Percentiles rank a stretch among this genome's conserved stretches.
These are phyloP conservation scores for Choristoneura rosaceana DNA, from an alignment of 2,888 invertebrate genomes.

Conservation along the genomic window DNA sequence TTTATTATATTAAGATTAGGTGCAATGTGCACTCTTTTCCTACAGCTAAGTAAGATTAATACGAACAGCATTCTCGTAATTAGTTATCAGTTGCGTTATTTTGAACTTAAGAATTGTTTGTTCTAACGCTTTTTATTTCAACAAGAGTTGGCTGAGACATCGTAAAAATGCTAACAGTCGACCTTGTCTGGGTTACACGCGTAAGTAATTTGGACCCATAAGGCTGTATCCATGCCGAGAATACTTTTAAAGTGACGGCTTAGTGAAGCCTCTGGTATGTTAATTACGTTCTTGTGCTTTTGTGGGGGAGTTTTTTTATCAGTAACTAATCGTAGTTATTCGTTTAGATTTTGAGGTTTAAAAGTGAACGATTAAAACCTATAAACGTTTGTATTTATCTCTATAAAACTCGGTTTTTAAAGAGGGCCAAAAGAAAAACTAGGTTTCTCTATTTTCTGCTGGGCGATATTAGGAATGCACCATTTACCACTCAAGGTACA, in stretches of 20 bases:
- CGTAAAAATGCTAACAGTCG: slow-evolving; percentile 13
- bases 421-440: no score
- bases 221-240: not conserved
- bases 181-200: slow-evolving; percentile 7
- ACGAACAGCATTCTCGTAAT: not conserved
- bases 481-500: no score
- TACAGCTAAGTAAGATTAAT: not conserved
- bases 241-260: slow-evolving; percentile 10
- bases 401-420: no score
- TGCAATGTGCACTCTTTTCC: not conserved
- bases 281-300: not conserved
- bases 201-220: slow-evolving; percentile 2
- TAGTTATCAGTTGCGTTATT: not conserved
- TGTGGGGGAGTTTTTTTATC: not conserved
- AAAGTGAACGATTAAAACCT: no score
- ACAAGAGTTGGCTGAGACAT: not conserved
- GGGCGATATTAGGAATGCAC: no score
- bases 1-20: not conserved
- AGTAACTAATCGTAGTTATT: not conserved
- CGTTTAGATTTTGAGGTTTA: not conserved
- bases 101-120: not conserved
- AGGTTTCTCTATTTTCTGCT: no score
- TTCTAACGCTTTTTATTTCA: not conserved
- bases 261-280: slow-evolving; percentile 1
- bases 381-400: not conserved